Evolutionary conservation across 2,113 vertebrate genomes (phyloP), one percentile per base, ranked within the genome.

Genomic region (Proterorhinus semilunaris): DNA sequence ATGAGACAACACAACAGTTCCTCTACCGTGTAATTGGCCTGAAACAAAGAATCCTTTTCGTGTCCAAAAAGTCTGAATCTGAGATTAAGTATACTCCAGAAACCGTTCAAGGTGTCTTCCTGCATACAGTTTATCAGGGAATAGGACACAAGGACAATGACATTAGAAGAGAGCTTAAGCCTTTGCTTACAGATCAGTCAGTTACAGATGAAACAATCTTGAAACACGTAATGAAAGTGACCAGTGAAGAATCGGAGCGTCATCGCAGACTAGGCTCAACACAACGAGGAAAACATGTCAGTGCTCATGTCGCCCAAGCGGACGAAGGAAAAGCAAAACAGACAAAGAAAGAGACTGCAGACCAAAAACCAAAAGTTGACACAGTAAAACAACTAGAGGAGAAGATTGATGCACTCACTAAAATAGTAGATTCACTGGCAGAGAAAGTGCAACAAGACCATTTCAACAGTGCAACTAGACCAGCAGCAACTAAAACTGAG

Each of bases 81-180:
- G n/a, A n/a, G n/a, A n/a, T n/a, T n/a, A n/a, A n/a, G n/a, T n/a
- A n/a, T n/a, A n/a, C n/a, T n/a, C n/a, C n/a, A 42, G 27, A 42
- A 4, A 58, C 55, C 36, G 55, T 58, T 58, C 55, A 58, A 58
- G 55, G 27, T 42, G 27, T 58, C n/a, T 58, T 58, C 55, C 7
- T 58, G 11, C 55, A 58, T 13, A 58, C 55, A 27, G 27, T 58
- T 11, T 58, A 58, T 58, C 57, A 61, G 13, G 57, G 36, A 10
- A 42, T 44, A 12, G 13, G 36, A 6, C 36, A 61, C 36, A 61
- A 61, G 42, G 11, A 61, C 42, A 61, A 61, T 61, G 57, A 61
- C 27, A 61, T 61, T 7, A 12, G 57, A 13, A 61, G 57, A 43
- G 57, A 61, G 15, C 57, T 61, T 13, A 61, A 61, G 27, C 53